Percentiles rank a stretch among this genome's conserved stretches.
Conservation (phyloP, 2,888 invertebrate species). For the Trissolcus brochymenae region DNA sequence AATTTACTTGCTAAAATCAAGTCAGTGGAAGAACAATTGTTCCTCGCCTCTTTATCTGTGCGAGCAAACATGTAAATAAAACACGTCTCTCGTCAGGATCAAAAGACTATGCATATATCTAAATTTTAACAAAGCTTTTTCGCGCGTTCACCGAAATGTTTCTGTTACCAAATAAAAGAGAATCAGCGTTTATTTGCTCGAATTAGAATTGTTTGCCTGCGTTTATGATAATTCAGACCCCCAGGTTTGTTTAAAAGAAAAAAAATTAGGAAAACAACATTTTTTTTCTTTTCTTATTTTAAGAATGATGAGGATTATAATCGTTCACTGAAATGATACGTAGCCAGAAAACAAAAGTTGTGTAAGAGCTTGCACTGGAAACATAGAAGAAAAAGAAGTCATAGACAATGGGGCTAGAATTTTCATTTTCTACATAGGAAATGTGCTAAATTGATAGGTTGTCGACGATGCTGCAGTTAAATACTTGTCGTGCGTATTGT, state of each 20-base stretch:
- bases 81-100: conserved; percentile 1
- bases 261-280: too few relatives aligned
- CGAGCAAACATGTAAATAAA: conserved; percentile 19
- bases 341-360: too few relatives aligned
- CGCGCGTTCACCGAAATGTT: conserved; percentile 3
- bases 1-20: conserved; percentile 3
- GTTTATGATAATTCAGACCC: not conserved
- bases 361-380: not conserved
- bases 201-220: conserved; percentile 15
- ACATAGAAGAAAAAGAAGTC: conserved; percentile 10
- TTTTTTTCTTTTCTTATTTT: too few relatives aligned
- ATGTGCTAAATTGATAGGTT: conserved; percentile 67
- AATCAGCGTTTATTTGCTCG: conserved; percentile 13
- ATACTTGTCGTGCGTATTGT: conserved; percentile 62
- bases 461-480: conserved; percentile 44
- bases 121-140: not conserved
- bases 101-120: not conserved
- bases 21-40: too few relatives aligned
- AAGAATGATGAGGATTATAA: too few relatives aligned
- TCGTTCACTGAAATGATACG: too few relatives aligned
- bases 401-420: conserved; percentile 30
- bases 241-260: not conserved
- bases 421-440: conserved; percentile 63
- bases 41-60: too few relatives aligned
- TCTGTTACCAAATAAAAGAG: conserved; percentile 5